These are phyloP conservation scores for Ichneumon xanthorius DNA, from an alignment of 2,888 invertebrate genomes.

Conservation along the genomic window DNA sequence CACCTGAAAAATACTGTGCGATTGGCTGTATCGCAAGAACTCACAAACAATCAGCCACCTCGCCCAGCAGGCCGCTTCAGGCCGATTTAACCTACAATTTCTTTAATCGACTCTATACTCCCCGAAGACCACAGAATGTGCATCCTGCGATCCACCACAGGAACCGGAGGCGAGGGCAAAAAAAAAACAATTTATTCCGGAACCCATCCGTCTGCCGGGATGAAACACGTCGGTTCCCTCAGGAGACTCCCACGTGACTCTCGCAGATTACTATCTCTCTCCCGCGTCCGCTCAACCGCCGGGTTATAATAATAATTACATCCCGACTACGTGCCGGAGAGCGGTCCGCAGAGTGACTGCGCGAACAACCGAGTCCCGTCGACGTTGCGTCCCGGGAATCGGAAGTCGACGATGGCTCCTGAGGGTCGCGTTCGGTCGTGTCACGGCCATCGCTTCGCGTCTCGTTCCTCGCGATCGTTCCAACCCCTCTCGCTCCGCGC, in stretches of 20 bases:
- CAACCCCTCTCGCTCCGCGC: background rate
- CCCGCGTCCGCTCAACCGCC: background rate
- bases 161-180: background rate
- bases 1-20: too few relatives aligned
- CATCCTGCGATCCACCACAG: background rate
- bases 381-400: conserved; percentile 17
- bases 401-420: conserved; percentile 60
- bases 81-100: too few relatives aligned
- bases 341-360: conserved; percentile 1
- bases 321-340: conserved; percentile 36
- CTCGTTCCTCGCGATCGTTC: background rate
- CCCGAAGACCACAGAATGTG: background rate
- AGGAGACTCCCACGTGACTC: conserved; percentile 12
- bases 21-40: too few relatives aligned
- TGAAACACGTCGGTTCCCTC: background rate
- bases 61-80: too few relatives aligned
- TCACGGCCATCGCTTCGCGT: conserved; percentile 17
- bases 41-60: too few relatives aligned
- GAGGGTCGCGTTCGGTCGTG: conserved; percentile 48
- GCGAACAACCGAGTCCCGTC: background rate
- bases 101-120: background rate
- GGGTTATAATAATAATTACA: conserved; percentile 48
- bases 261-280: conserved; percentile 19
- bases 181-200: conserved; percentile 20
- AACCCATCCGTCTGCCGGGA: conserved; percentile 14